Evolutionary conservation across 2,797 vertebrate species (phyloP).

Genomic region (Apogon hyalosoma): DNA sequence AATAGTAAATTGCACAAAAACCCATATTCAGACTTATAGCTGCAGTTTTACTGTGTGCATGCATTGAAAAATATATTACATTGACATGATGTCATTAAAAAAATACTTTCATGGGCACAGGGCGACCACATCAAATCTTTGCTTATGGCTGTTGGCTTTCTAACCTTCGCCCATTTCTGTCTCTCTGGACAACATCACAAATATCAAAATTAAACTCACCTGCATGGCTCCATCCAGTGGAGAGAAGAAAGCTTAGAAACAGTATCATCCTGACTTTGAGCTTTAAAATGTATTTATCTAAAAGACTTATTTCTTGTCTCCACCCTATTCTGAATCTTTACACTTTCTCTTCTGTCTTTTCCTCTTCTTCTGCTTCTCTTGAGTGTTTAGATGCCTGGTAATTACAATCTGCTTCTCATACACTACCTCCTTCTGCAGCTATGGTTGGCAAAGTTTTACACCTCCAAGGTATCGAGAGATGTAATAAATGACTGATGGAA

Average conservation of each 20-base stretch:
- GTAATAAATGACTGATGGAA: slow-evolving; percentile 47
- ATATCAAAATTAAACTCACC: slow-evolving; percentile 59
- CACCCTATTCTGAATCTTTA: not conserved
- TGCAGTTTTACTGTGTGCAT: slow-evolving; percentile 31
- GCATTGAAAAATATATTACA: slow-evolving; percentile 47
- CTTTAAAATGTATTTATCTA: slow-evolving; percentile 4
- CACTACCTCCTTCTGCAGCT: slow-evolving; percentile 32
- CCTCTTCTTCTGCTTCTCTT: slow-evolving; percentile 11
- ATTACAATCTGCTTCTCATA: slow-evolving; percentile 22
- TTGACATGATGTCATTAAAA: slow-evolving; percentile 47
- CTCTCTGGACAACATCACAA: slow-evolving; percentile 27
- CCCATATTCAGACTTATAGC: slow-evolving; percentile 27
- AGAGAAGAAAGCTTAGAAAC: slow-evolving; percentile 31
- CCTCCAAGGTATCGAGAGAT: slow-evolving; percentile 42
- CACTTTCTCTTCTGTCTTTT: slow-evolving; percentile 1
- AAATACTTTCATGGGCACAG: slow-evolving; percentile 51
- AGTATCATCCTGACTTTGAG: slow-evolving; percentile 27
- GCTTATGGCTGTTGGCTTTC: slow-evolving; percentile 8
- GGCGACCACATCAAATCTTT: slow-evolving; percentile 55
- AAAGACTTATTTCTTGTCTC: slow-evolving; percentile 4
- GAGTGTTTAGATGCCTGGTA: slow-evolving; percentile 2
- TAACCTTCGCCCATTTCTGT: slow-evolving; percentile 17
- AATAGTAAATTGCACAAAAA: slow-evolving; percentile 45
- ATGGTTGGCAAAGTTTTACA: slow-evolving; percentile 41
- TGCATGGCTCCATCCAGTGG: slow-evolving; percentile 38